Evolutionary conservation across 2,113 vertebrate species (phyloP), one percentile per base, ranked within the genome.

Genomic region (Neolamprologus fasciatus): DNA sequence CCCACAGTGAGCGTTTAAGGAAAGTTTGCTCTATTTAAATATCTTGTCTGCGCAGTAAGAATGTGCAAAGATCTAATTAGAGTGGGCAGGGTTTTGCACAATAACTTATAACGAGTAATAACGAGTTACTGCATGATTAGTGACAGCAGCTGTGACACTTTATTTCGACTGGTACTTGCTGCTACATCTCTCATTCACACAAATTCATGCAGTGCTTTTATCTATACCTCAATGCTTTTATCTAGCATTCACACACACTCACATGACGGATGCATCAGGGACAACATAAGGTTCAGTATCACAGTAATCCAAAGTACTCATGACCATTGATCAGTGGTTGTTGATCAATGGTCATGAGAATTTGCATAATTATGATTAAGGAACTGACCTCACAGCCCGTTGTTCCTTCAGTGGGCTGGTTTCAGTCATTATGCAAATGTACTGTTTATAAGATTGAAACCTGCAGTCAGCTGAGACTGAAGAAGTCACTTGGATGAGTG

Each of bases 11-110:
- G 71, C 1, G 0, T 76, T 47, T 76, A 11, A 26, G 68, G 40
- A 28, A 76, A 7, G 2, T 17, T 28, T 7, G 0, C 14, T 47
- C 23, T 28, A 28, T 76, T 76, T 76, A 76, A 47, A 47, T 73
- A 28, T 73, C 66, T 45, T 17, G 21, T 45, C 8, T 0, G 0
- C 2, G 2, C 37, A 76, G 42, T 47, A 8, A 76, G 4, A 14
- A 28, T 19, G 42, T 47, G 6, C 71, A 76, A 7, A 17, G 21
- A 47, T 47, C 21, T 47, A 47, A 17, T 28, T 47, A 76, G 14
- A 47, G 0, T 42, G 40, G 4, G 2, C 4, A 5, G 40, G 13
- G 40, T 23, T 45, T 73, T 0, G 21, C 0, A 23, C 14, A 47
- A 47, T 47, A 47, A 76, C 68, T 47, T 57, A 57, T 57, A 28